Evolutionary conservation across 1,140 invertebrate genomes (phyloP).

Genomic region (Trissolcus basalis): DNA sequence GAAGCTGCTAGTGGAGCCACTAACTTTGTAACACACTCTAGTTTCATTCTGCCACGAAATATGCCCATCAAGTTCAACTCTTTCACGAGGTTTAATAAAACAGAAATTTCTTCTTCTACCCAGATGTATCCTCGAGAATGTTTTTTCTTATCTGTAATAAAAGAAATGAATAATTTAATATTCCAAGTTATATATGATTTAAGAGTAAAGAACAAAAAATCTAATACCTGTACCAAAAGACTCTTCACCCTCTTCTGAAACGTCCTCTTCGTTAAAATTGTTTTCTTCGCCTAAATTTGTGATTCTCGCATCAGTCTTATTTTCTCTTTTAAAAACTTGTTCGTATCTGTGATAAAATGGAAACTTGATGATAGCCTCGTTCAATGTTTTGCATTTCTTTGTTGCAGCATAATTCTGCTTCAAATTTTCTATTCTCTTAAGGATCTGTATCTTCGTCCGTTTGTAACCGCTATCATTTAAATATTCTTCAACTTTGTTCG

Average conservation of each 20-base stretch:
- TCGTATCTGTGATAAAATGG: conserved; percentile 61
- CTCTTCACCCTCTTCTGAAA: too few relatives aligned
- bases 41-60: conserved; percentile 54
- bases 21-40: conserved; percentile 52
- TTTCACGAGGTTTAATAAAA: conserved; percentile 51
- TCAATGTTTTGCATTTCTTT: conserved; percentile 24
- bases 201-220: too few relatives aligned
- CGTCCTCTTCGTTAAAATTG: neutral
- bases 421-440: conserved; percentile 54
- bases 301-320: conserved; percentile 11
- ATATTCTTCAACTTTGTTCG: conserved; percentile 50
- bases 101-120: conserved; percentile 56
- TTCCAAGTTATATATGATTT: neutral
- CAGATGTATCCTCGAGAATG: conserved; percentile 47
- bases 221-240: too few relatives aligned
- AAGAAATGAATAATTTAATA: neutral
- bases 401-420: conserved; percentile 51
- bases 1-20: conserved; percentile 33
- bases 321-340: conserved; percentile 38
- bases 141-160: conserved; percentile 42
- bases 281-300: neutral
- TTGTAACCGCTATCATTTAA: conserved; percentile 58
- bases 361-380: conserved; percentile 58
- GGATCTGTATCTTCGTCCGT: conserved; percentile 49
- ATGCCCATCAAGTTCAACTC: conserved; percentile 44